phyloP scores from a whole-genome alignment of 2,113 vertebrate species.

The Trogon surrucura region DNA sequence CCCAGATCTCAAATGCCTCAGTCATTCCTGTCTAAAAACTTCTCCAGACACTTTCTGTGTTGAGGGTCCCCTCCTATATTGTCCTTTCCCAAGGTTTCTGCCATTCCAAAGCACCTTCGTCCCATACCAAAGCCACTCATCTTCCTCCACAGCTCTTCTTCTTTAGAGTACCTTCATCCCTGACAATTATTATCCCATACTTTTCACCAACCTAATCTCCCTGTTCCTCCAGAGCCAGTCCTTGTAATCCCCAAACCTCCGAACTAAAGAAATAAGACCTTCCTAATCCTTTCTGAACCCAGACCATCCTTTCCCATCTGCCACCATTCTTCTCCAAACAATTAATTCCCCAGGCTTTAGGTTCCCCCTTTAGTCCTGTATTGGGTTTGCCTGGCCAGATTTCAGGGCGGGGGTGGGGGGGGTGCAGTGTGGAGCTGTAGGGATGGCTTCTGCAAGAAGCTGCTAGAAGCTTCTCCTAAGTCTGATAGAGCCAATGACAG shows the following conservation, averaged over 20 bases:
- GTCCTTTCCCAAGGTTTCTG: not conserved
- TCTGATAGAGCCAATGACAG: no score
- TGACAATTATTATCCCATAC: not conserved
- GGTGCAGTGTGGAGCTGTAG: no score
- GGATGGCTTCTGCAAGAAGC: no score
- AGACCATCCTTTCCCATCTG: not conserved
- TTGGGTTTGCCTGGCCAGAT: no score
- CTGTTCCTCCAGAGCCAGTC: not conserved
- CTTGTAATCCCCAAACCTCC: not conserved
- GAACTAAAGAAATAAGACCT: not conserved
- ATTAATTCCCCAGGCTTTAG: not conserved
- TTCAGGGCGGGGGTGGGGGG: no score
- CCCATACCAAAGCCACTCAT: not conserved
- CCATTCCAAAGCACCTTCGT: not conserved
- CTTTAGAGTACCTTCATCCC: not conserved
- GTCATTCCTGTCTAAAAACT: not conserved
- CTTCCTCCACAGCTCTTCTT: not conserved
- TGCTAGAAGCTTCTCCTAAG: no score
- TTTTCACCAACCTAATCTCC: not conserved
- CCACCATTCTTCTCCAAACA: not conserved
- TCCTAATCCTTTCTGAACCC: not conserved
- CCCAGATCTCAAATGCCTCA: not conserved
- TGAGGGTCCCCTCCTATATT: accelerated
- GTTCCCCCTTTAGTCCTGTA: not conserved
- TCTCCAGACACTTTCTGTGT: not conserved